These are phyloP conservation scores for Heliconius hortense DNA, from an alignment of 2,888 invertebrate genomes.

Conservation along the genomic window DNA sequence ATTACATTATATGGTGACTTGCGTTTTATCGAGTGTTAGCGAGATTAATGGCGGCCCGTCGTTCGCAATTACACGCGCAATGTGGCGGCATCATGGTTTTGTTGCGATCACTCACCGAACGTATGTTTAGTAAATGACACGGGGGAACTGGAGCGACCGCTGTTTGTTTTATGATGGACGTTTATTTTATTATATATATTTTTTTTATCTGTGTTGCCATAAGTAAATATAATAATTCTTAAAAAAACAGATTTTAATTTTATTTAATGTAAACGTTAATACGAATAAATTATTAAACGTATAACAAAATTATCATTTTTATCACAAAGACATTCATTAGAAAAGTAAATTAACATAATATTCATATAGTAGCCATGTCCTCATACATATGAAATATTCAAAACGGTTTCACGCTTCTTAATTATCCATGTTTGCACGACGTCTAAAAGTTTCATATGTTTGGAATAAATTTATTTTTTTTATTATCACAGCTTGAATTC, in stretches of 20 bases:
- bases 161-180: slow-evolving; percentile 40
- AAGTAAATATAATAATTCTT: slow-evolving; percentile 3
- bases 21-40: slow-evolving; percentile 78
- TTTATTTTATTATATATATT: slow-evolving; percentile 40
- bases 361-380: slow-evolving; percentile 72
- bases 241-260: not conserved
- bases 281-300: slow-evolving; percentile 31
- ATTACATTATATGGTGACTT: slow-evolving; percentile 75
- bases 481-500: slow-evolving; percentile 44
- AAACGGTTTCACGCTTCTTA: slow-evolving; percentile 79
- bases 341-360: slow-evolving; percentile 74
- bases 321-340: slow-evolving; percentile 69
- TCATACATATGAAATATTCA: slow-evolving; percentile 81
- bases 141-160: slow-evolving; percentile 45
- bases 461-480: slow-evolving; percentile 49
- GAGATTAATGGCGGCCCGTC: slow-evolving; percentile 78
- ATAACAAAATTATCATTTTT: slow-evolving; percentile 22
- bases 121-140: slow-evolving; percentile 52
- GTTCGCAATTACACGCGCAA: slow-evolving; percentile 79
- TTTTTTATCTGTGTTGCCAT: slow-evolving; percentile 12
- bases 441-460: slow-evolving; percentile 63
- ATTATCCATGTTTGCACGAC: slow-evolving; percentile 76
- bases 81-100: slow-evolving; percentile 69
- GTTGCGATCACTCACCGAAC: slow-evolving; percentile 54
- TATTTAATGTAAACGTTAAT: not conserved